Base-by-base conservation (phyloP, 2,888 invertebrate genomes). In the Odiellus spinosus region DNA sequence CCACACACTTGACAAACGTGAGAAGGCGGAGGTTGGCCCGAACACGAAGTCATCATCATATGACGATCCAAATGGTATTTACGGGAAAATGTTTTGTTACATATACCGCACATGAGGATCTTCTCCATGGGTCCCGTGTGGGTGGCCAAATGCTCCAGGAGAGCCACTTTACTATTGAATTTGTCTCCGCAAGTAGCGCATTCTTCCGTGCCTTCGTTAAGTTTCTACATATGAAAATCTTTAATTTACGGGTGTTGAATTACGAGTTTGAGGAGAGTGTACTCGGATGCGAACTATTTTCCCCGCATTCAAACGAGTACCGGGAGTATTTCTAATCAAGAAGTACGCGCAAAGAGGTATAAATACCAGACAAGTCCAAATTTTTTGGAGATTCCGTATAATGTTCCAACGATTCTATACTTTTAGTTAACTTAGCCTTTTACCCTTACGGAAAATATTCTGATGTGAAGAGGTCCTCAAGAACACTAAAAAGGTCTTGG, bases 11-110 rank as follows among this genome's bases (percentile, higher is more conserved):
- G 72, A 56, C 76, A 76, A 36, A 71, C 68, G 58, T 69, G 74
- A 21, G 67, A 66, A 44, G 71, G 71, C 47, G 67, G 66, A 34
- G 72, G 63, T 33, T 65, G 61, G 3, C 78, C 78, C 63, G 74
- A 74, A 62, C 80, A 80, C n/a, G 76, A 77, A 44, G 74, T 77
- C 58, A 78, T 78, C 36, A 71, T 64, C 61, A 78, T 70, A 59
- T 82, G 81, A 15, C 80, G 68, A 52, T 78, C 69, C 38, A 85
- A 71, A 65, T 85, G 83, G 56, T 82, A 80, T 50, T 76, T 77
- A 47, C 84, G 70, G 1, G 78, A 80, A 64, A 85, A 85, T 51
- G 75, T 74, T 56, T 76, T 76, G 21, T 74, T 71, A 59, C 84
- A 85, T 47, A 73, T 69, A 32, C 72, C 71, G 63, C 84, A 85